Base-by-base conservation (phyloP, 2,113 vertebrate genomes). In the Seriola aureovittata region DNA sequence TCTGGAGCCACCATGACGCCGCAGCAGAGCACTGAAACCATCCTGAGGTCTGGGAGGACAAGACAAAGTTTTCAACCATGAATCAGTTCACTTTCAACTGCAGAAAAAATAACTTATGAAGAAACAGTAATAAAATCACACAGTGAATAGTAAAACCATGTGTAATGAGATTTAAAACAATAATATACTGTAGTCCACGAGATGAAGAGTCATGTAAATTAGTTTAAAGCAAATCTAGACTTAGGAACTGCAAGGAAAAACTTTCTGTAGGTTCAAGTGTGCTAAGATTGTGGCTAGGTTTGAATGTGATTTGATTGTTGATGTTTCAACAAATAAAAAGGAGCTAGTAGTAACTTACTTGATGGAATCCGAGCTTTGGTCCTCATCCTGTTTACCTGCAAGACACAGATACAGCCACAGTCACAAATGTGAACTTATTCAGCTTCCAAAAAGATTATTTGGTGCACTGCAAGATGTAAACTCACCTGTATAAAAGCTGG, bases 1-100 rank as follows among this genome's bases (percentile, higher is more conserved):
- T 25, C 91, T 94, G 75, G 95, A 95, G 70, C 95, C 94, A 0
- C 95, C 92, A 9, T 95, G 93, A 50, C 93, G 93, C 54, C 93
- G 87, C 62, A 94, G 79, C 85, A 94, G 85, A 87, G 91, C 85
- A 65, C 92, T 93, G 82, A 95, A 92, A 19, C 91, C 91, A 73
- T 91, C 94, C 80, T 88, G 87, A 75, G 91, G 92, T 85, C 94
- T 95, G 72, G 0, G 34, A n/a, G 29, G 11, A 64, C 4, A 21
- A 46, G 19, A 25, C 62, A 64, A 29, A 2, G 0, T 29, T 29
- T 29, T 29, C 29, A 29, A 21, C 1, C 14, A n/a, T 0, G 0
- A 72, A 38, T 38, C 40, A 36, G 34, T 36, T 62, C 14, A 36
- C 32, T 29, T 29, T 29, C 29, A 29, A 29, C 29, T 29, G 29